Evolutionary conservation across 2,113 vertebrate genomes (phyloP).

Genomic region (Mustelus asterias): DNA sequence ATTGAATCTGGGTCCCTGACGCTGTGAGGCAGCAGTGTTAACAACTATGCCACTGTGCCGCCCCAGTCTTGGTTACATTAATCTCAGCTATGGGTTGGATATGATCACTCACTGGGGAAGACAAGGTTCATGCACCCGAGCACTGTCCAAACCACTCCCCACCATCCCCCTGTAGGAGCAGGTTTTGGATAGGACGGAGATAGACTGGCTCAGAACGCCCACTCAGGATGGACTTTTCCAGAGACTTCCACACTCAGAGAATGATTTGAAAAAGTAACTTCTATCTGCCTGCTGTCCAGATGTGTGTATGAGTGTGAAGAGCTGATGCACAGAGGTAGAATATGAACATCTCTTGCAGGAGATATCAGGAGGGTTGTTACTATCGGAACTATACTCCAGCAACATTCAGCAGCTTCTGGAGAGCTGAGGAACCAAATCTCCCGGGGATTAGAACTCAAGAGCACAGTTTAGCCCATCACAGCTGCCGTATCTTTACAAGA

Average conservation of each 20-base stretch:
- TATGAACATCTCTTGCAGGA: not conserved
- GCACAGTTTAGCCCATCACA: not conserved
- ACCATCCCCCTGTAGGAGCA: not conserved
- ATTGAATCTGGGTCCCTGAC: no score
- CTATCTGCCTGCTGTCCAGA: not conserved
- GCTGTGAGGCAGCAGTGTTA: no score
- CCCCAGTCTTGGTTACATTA: not conserved
- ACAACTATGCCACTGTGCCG: no score
- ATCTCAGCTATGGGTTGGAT: not conserved
- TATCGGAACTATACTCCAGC: not conserved
- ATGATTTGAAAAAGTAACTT: not conserved
- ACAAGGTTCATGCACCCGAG: not conserved
- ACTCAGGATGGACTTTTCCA: not conserved
- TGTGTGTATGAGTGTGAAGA: not conserved
- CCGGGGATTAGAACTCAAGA: not conserved
- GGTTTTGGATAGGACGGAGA: not conserved
- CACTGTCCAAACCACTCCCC: not conserved
- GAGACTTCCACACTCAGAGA: not conserved
- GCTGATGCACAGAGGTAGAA: not conserved
- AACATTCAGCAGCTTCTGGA: not conserved
- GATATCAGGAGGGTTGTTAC: not conserved
- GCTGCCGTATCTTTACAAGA: not conserved
- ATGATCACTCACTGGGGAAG: not conserved
- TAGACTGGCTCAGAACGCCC: not conserved
- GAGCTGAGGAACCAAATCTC: not conserved